Percentiles rank a stretch among this genome's conserved stretches.
Evolutionary conservation across 2,113 vertebrate genomes (phyloP).

Genomic region (Paracanthobrama guichenoti): DNA sequence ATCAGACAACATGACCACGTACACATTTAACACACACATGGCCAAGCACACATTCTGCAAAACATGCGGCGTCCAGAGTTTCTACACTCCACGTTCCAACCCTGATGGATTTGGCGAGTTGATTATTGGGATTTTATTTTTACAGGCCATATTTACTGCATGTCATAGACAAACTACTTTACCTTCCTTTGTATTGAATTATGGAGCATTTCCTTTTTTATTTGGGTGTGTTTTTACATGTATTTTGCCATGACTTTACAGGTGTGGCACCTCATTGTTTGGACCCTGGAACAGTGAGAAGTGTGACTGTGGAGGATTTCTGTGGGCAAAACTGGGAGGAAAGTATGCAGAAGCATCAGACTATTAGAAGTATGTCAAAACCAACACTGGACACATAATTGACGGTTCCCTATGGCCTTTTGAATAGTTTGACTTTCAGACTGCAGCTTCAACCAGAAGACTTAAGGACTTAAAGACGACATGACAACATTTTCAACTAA

Average conservation of each 20-base stretch:
- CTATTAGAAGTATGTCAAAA: conserved; percentile 86
- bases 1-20: conserved; percentile 84
- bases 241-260: conserved; percentile 59
- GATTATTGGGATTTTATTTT: background rate
- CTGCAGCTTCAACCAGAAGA: background rate
- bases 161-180: background rate
- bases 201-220: background rate
- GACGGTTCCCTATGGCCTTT: background rate
- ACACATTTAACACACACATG: conserved; percentile 89
- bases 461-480: background rate
- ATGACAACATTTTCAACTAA: no score
- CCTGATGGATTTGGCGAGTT: conserved; percentile 89
- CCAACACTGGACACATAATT: conserved; percentile 35
- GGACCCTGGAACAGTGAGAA: conserved; percentile 86
- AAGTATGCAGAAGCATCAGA: conserved; percentile 83
- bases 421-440: background rate
- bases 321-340: conserved; percentile 91
- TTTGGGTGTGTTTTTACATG: background rate
- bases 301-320: conserved; percentile 82
- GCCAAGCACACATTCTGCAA: conserved; percentile 96
- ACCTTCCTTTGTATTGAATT: background rate
- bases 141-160: background rate
- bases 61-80: conserved; percentile 95
- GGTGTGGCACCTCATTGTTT: conserved; percentile 91
- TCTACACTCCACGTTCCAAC: conserved; percentile 93